Evolutionary conservation across 35 echinoderm and acorn worm species (phyloP), one percentile per base, ranked within the genome.

Genomic region (Heliocidaris erythrogramma): DNA sequence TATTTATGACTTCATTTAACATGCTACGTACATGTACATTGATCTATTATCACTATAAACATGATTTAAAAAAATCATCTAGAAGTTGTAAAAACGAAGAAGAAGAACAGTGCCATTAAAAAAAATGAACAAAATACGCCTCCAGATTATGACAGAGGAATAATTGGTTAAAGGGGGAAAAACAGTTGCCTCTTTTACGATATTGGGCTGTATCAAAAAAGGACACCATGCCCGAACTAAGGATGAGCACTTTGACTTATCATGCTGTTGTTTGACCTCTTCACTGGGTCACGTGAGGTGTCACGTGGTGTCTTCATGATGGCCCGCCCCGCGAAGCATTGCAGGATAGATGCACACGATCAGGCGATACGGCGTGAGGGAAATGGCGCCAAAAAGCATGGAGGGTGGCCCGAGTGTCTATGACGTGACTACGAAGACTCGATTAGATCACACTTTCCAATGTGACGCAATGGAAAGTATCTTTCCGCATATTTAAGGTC

Each of bases 391-490:
- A 78, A 78, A 27, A 78, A 78, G 65, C 65, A 78, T 78, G 24
- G 65, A 7, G 65, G 18, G 27, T 78, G 65, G 18, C 65, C 65
- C 65, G 65, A 78, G 65, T 78, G 65, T 78, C 7, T n/a, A 78
- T 18, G 7, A 7, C 21, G 27, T 78, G 18, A 18, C 65, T 78
- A 21, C 65, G 27, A 78, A 78, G 14, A 78, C 65, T n/a, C 65
- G 65, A 78, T 78, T 78, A 78, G 65, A 78, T 78, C 65, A 78
- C 65, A 78, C 65, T 78, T n/a, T 78, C 65, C 27, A n/a, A 78
- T n/a, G 27, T n/a, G 65, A 27, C 65, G 0, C 21, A 18, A 8
- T 78, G 18, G 21, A 78, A n/a, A 78, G 65, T 78, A n/a, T 78
- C 7, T 78, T 56, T 42, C 2, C n/a, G 65, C 27, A 27, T n/a